Conservation (phyloP, 2,113 vertebrate genomes). For the Sphyrna mokarran region DNA sequence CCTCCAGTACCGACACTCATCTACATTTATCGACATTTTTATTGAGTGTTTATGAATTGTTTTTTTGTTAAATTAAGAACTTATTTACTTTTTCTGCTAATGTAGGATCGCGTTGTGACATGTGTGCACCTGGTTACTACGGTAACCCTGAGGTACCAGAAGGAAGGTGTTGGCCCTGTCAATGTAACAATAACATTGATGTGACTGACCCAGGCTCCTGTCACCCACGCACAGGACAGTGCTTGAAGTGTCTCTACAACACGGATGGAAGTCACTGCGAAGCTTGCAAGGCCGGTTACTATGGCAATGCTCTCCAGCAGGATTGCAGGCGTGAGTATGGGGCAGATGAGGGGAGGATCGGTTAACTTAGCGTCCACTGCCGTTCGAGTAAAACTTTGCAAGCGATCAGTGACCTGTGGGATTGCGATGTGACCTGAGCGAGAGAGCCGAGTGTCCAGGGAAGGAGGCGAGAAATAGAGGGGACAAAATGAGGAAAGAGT, state of each 20-base stretch:
- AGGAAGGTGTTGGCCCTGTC: constrained; percentile 62
- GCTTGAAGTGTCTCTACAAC: constrained; percentile 70
- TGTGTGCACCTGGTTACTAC: constrained; percentile 69
- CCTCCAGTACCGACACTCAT: no score
- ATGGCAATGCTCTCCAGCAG: constrained; percentile 63
- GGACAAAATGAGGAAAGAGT: no score
- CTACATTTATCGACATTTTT: no score
- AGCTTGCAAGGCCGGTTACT: constrained; percentile 65
- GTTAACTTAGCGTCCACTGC: no score
- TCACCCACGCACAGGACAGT: constrained; percentile 62
- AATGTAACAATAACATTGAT: constrained; percentile 75
- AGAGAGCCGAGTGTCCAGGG: no score
- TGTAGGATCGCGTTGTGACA: constrained; percentile 67
- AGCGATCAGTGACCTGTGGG: neutral
- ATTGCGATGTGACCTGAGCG: no score
- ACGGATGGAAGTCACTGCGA: constrained; percentile 59
- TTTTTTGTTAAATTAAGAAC: neutral
- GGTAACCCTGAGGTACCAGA: constrained; percentile 56
- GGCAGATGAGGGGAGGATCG: neutral
- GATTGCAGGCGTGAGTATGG: constrained; percentile 69
- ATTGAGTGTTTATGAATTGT: no score
- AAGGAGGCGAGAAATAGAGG: neutral
- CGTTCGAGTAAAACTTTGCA: neutral
- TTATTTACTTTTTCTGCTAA: neutral
- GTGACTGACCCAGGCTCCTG: constrained; percentile 65